Evolutionary conservation across 2,113 vertebrate genomes (phyloP), one percentile per base, ranked within the genome.

Genomic region (Balaenoptera acutorostrata): DNA sequence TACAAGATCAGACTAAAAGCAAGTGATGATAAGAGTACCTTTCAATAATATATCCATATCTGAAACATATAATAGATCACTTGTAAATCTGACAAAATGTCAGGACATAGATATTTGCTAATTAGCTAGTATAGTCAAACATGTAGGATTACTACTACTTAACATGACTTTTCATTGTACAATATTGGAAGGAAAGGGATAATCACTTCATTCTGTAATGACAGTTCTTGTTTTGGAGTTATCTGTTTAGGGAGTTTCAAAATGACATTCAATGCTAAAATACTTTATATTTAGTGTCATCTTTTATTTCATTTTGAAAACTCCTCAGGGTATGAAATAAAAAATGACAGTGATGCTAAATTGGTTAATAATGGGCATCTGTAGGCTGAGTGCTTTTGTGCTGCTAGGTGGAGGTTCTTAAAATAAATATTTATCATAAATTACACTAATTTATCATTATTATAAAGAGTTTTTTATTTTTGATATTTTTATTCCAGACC

Each of bases 121-220:
- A 98, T 98, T 98, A 98, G 88, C 46, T 90, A 95, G 94, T 92
- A 96, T 96, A 98, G 95, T 98, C 96, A 98, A 98, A 98, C 94
- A 97, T 96, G 90, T 96, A 97, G 96, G 94, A 98, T 98, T 98
- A 98, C 92, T 97, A 92, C 84, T 98, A 90, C 68, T 98, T 98
- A 97, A 97, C 95, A 97, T 78, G 93, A 96, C 46, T 98, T 98
- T 97, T 97, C 85, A 68, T 95, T 98, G 78, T 95, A 96, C 39
- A 97, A 83, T 49, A 91, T 95, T 69, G 81, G 95, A 96, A 78
- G 59, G 61, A 31, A 96, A 92, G 80, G 95, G 0, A 97, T 97
- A 98, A 97, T 93, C 52, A 92, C 39, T 98, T 97, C 18, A 92
- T 94, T 92, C 31, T 92, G 13, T 71, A 98, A 97, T 96, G 74